Evolutionary conservation across 2,888 invertebrate species (phyloP).

Genomic region (Ferdinandea cuprea): DNA sequence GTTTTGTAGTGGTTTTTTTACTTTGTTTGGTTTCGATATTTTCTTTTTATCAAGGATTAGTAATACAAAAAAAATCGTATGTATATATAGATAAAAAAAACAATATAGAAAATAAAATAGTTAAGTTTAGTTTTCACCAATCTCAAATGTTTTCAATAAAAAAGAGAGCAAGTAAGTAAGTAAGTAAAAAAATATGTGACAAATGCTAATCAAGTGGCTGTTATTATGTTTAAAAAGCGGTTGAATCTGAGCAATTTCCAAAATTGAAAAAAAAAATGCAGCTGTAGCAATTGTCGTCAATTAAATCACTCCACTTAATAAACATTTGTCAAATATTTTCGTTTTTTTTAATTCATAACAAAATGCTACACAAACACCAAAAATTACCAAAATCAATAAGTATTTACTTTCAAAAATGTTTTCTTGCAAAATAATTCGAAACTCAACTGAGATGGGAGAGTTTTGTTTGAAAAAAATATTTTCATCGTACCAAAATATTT

Average conservation of each 20-base stretch:
- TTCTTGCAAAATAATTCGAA: constrained; percentile 70
- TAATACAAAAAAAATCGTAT: constrained; percentile 64
- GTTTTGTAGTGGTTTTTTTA: constrained; percentile 24
- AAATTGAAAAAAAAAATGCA: too few species aligned
- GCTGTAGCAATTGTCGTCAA: too few species aligned
- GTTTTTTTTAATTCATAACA: constrained; percentile 76
- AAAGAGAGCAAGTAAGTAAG: constrained; percentile 73
- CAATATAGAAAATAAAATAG: constrained; percentile 52
- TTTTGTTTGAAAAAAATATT: too few species aligned
- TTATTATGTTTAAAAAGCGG: constrained; percentile 30
- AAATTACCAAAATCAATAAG: constrained; percentile 76
- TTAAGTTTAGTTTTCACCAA: constrained; percentile 74
- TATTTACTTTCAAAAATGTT: constrained; percentile 72
- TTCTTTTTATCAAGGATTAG: constrained; percentile 57
- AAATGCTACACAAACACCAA: constrained; percentile 81
- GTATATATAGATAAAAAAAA: constrained; percentile 57
- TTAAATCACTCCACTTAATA: too few species aligned
- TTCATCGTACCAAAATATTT: too few species aligned
- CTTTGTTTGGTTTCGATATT: constrained; percentile 21
- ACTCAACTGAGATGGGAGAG: constrained; percentile 61
- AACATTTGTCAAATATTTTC: constrained; percentile 60
- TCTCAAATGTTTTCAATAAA: constrained; percentile 74
- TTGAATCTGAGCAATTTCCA: neutral
- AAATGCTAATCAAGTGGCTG: constrained; percentile 64
- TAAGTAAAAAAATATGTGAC: constrained; percentile 55